phyloP scores from a whole-genome alignment of 2,113 vertebrate species.

The Cryptomyrus ogoouensis region DNA sequence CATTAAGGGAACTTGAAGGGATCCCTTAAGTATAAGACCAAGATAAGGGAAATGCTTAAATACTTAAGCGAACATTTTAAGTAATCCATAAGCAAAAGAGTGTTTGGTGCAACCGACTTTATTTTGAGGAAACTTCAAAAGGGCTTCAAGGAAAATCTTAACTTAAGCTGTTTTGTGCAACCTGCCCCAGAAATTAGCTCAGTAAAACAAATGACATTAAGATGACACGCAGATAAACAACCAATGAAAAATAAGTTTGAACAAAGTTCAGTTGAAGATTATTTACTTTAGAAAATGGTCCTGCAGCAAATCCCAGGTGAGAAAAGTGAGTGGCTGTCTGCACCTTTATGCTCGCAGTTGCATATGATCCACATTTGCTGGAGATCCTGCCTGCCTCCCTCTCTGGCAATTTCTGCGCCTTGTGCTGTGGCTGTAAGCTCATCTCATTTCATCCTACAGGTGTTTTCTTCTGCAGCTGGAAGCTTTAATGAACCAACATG shows the following conservation, averaged over 20 bases:
- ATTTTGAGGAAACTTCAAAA: no score
- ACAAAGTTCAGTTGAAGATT: neutral
- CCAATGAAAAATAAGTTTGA: neutral
- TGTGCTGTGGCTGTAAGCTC: neutral
- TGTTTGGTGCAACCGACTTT: no score
- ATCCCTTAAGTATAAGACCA: no score
- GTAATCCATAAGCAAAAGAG: no score
- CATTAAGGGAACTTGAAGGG: no score
- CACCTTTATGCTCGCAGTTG: neutral
- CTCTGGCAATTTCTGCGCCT: neutral
- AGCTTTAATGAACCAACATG: neutral
- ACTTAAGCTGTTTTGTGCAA: no score
- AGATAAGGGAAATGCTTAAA: no score
- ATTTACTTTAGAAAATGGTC: neutral
- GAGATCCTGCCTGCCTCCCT: neutral
- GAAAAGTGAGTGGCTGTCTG: neutral
- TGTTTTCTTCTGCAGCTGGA: neutral
- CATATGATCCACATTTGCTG: neutral
- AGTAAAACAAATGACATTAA: neutral
- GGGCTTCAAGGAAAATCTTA: no score
- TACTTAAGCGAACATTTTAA: no score
- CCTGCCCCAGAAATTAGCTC: neutral
- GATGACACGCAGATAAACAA: neutral
- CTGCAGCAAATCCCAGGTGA: neutral
- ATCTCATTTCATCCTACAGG: neutral